Percentiles rank a stretch among this genome's conserved stretches.
These are phyloP conservation scores for Fistularia commersonii DNA, from an alignment of 2,797 vertebrate species.

Conservation along the genomic window DNA sequence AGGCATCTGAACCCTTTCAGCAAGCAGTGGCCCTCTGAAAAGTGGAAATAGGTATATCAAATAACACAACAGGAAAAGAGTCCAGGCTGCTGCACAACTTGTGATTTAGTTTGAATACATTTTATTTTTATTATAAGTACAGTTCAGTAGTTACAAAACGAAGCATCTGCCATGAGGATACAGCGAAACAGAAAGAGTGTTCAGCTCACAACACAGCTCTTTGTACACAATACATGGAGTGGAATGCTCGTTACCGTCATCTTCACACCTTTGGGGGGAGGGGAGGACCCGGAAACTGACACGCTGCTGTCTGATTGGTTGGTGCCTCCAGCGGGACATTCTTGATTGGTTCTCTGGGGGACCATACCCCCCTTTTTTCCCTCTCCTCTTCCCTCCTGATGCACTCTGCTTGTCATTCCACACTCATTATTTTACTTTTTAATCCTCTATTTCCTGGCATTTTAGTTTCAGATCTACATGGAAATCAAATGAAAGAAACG, in stretches of 20 bases:
- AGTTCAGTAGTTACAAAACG: constrained; percentile 88
- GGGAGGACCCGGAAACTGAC: constrained; percentile 19
- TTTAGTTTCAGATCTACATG: constrained; percentile 36
- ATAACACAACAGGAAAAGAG: not conserved
- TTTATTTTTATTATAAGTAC: constrained; percentile 90
- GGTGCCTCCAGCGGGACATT: constrained; percentile 36
- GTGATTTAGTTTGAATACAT: constrained; percentile 82
- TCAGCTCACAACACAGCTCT: constrained; percentile 81
- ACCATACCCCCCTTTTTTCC: constrained; percentile 33
- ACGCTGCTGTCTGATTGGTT: constrained; percentile 44
- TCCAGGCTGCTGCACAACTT: constrained; percentile 29
- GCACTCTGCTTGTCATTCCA: constrained; percentile 46
- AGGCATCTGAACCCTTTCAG: no score
- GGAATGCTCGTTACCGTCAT: constrained; percentile 78
- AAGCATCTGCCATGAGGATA: constrained; percentile 85
- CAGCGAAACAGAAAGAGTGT: constrained; percentile 80
- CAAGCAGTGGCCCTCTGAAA: constrained; percentile 2
- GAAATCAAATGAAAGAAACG: constrained; percentile 41
- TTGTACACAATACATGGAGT: constrained; percentile 73
- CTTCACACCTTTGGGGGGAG: constrained; percentile 56
- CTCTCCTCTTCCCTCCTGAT: constrained; percentile 40
- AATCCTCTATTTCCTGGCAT: constrained; percentile 53
- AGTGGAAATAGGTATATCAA: constrained; percentile 34
- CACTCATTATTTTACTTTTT: constrained; percentile 46
- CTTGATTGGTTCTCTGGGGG: constrained; percentile 47